Base-by-base conservation (phyloP, 1,140 invertebrate species). In the Lethrus apterus region DNA sequence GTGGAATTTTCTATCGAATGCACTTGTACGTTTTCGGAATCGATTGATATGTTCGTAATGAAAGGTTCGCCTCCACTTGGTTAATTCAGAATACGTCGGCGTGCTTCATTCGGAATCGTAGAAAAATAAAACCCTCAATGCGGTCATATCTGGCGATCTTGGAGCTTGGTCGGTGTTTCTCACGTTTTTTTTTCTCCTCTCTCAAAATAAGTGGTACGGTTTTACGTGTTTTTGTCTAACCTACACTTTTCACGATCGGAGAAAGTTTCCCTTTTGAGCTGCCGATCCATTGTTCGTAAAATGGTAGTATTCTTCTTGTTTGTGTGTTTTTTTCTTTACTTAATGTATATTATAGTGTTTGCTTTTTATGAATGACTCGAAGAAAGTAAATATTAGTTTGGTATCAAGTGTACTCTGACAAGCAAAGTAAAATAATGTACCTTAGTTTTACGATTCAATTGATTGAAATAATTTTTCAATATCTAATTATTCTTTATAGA, bases 251-350 rank as follows among this genome's bases (percentile, higher is more conserved):
- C 33, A 18, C 13, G 20, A 23, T 17, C 14, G 21, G 44, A 31
- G 44, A 36, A 46, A 46, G 44, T 46, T 38, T 17, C 35, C n/a
- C 44, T 33, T 46, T 46, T 46, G 44, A 36, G 23, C 38, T 36
- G 17, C n/a, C n/a, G 29, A 15, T 34, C 21, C 38, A 46, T 36
- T 46, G 34, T 46, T 38, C 33, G 21, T 38, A n/a, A 30, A 26
- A 46, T 46, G 20, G 7, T 38, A 20, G 9, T 19, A n/a, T 11
- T 21, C n/a, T n/a, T n/a, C n/a, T n/a, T n/a, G n/a, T n/a, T n/a
- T n/a, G n/a, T n/a, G n/a, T n/a, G n/a, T 9, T 38, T 38, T 11
- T 11, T 38, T 23, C 35, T 11, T n/a, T 21, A 8, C n/a, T n/a
- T 38, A 7, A 11, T 11, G 13, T 9, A 38, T 19, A 4, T 23